Conservation (phyloP, 2,888 invertebrate genomes). For the Autographa pulchrina region DNA sequence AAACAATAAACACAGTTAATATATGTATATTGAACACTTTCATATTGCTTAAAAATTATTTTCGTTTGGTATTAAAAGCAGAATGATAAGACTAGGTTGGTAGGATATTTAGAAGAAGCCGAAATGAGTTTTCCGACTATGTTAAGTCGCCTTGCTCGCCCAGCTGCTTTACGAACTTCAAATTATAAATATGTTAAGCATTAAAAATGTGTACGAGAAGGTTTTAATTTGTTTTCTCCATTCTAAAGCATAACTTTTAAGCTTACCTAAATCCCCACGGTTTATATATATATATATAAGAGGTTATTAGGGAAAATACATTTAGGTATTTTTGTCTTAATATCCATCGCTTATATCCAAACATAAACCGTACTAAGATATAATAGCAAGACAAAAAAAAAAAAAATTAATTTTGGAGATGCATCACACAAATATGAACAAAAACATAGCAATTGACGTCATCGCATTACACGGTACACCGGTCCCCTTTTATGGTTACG, state of each 20-base stretch:
- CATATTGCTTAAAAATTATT: too few species aligned
- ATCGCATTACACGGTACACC: conserved; percentile 55
- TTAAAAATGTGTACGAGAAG: not conserved
- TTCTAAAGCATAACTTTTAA: too few species aligned
- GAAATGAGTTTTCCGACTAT: not conserved
- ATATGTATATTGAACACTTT: not conserved
- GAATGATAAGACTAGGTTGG: not conserved
- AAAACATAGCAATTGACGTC: conserved; percentile 46
- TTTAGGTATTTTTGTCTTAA: too few species aligned
- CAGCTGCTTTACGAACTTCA: not conserved
- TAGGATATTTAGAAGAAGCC: not conserved
- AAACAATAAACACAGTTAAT: not conserved
- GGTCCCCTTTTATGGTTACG: conserved; percentile 54
- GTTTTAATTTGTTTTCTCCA: not conserved
- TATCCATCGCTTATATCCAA: too few species aligned
- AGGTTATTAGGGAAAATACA: too few species aligned
- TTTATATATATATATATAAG: too few species aligned
- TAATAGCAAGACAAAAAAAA: not conserved
- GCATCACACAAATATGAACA: conserved; percentile 50
- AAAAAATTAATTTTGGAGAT: conserved; percentile 9
- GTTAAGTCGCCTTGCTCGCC: not conserved
- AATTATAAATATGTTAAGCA: not conserved
- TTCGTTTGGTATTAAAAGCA: too few species aligned
- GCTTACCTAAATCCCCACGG: too few species aligned
- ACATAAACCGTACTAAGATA: not conserved